Evolutionary conservation across 2,797 vertebrate species (phyloP), one percentile per base, ranked within the genome.

Genomic region (Babyrousa celebensis): DNA sequence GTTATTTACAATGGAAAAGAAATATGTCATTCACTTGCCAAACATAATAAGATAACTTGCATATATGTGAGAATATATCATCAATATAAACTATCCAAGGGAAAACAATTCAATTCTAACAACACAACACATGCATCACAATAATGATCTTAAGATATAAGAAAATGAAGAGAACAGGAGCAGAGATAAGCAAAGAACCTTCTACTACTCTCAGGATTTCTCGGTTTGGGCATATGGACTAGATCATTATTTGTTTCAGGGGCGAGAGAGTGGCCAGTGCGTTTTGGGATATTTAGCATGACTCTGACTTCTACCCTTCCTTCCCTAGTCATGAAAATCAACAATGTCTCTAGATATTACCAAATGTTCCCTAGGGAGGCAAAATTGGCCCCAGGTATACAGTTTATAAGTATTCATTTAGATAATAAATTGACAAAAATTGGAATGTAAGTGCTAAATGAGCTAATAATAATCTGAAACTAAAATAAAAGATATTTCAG

Each of bases 1-100:
- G 62, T 68, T 91, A 93, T 86, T 93, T 95, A 95, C 94, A 96
- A 96, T 87, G 56, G 67, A 65, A 87, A 91, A 71, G 78, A 94
- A 32, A 36, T 82, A 20, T 80, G 77, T 68, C 79, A 88, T 90
- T 91, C 70, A 94, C 71, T 88, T 95, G 92, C 85, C 89, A 96
- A 85, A 79, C 36, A 96, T 77, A 96, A 94, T 82, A 95, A 97
- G 62, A 94, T 78, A 60, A 60, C 40, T 60, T 92, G 32, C 12
- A 96, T 68, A 92, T 63, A 90, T 82, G 62, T 88, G 95, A 79
- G 62, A 95, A 88, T 77, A 80, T 93, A 40, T 72, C 75, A 91
- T 29, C 68, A 88, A 94, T 40, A 40, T 75, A 79, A 94, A 72
- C 56, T 56, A 74, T 92, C 25, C 78, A 79, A 97, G 48, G n/a